Percentiles rank a stretch among this genome's conserved stretches.
Conservation (phyloP, 2,797 vertebrate species). For the Microctenopoma lineatum region DNA sequence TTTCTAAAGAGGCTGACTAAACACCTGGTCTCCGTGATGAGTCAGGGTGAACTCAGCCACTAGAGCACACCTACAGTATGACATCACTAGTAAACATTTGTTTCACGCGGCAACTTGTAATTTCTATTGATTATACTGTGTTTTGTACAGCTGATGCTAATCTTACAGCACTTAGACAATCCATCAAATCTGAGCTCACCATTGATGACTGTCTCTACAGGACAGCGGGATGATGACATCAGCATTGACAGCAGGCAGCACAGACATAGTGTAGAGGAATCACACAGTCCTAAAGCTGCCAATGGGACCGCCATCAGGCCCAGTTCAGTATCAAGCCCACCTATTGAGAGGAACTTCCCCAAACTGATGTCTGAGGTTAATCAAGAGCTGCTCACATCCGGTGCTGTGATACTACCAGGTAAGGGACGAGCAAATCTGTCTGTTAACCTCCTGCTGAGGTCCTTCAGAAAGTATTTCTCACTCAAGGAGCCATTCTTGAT, state of each 20-base stretch:
- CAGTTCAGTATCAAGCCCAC: slow-evolving; percentile 28
- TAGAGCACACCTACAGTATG: slow-evolving; percentile 14
- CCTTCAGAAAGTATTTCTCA: too few species aligned
- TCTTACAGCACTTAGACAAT: slow-evolving; percentile 22
- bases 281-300: slow-evolving; percentile 53
- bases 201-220: slow-evolving; percentile 57
- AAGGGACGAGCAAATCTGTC: slow-evolving; percentile 22
- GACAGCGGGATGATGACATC: slow-evolving; percentile 55
- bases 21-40: slow-evolving; percentile 79
- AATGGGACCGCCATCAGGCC: slow-evolving; percentile 47
- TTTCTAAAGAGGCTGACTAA: slow-evolving; percentile 61
- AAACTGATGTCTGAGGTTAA: slow-evolving; percentile 79
- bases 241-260: slow-evolving; percentile 59
- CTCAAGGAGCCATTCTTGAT: too few species aligned
- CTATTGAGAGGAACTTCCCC: slow-evolving; percentile 57
- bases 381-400: slow-evolving; percentile 84
- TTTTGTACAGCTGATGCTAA: slow-evolving; percentile 7
- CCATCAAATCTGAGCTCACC: not conserved
- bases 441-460: not conserved
- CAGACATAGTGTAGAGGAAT: slow-evolving; percentile 63
- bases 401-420: slow-evolving; percentile 85
- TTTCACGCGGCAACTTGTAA: slow-evolving; percentile 14
- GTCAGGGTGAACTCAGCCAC: slow-evolving; percentile 61
- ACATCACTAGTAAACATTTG: slow-evolving; percentile 45
- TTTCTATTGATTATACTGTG: slow-evolving; percentile 24